Evolutionary conservation across 2,888 invertebrate genomes (phyloP), one percentile per base, ranked within the genome.

Genomic region (Lasioglossum calceatum): DNA sequence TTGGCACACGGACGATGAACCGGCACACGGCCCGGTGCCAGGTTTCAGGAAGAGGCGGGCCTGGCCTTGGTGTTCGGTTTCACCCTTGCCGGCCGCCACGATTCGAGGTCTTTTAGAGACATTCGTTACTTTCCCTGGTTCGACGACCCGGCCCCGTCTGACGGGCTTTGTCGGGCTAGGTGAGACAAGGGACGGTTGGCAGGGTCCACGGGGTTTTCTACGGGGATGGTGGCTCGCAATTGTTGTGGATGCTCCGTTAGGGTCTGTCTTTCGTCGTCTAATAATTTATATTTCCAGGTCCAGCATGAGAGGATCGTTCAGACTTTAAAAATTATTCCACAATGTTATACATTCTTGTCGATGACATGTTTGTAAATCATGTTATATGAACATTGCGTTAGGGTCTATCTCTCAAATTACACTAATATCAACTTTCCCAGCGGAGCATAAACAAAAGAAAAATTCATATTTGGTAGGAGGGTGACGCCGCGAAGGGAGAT

Each of bases 1-100:
- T 85, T 85, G 85, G 85, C 85, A 79, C 72, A 71, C 36, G 78
- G 78, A 54, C 75, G 50, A 27, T 50, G 79, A 75, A 70, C 85
- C 76, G 47, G 36, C 54, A 54, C 54, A 54, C 54, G 61, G 42
- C 75, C 74, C 73, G 64, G 54, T 85, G 85, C 85, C 85, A 85
- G 85, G 76, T 85, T 67, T 79, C 85, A 85, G 80, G 76, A 80
- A 80, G 83, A 73, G 36, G 36, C 67, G 27, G 70, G 14, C 39
- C 58, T 50, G 71, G 64, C 36, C 67, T 81, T 77, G 58, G 50
- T 42, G 50, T 36, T 74, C 19, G 7, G 36, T 23, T 58, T 39
- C n/a, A 39, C 70, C 58, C 50, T n/a, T 16, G 54, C 36, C 70
- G 44, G 47, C 32, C 32, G 39, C 27, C 47, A 54, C n/a, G 75